These are phyloP conservation scores for Nymphalis c-album DNA, from an alignment of 2,888 invertebrate genomes.

Conservation along the genomic window DNA sequence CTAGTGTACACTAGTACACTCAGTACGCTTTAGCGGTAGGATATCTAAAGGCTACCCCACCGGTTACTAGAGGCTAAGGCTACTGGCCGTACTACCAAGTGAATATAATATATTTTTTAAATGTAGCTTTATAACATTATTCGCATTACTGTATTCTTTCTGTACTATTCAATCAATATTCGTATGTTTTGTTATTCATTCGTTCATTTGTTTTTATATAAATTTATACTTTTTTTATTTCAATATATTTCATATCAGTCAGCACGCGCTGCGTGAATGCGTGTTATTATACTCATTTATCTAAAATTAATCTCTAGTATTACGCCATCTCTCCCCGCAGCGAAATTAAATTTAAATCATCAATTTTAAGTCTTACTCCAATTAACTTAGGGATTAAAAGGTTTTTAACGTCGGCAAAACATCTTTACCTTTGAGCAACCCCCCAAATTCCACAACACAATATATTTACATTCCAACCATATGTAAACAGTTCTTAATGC, in stretches of 20 bases:
- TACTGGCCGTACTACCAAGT: too few relatives aligned
- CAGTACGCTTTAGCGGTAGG: too few relatives aligned
- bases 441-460: slow-evolving; percentile 37
- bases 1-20: too few relatives aligned
- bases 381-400: slow-evolving; percentile 39
- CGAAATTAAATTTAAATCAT: slow-evolving; percentile 20
- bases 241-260: slow-evolving; percentile 34
- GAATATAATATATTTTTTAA: too few relatives aligned
- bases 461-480: neutral
- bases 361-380: slow-evolving; percentile 41
- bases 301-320: slow-evolving; percentile 48
- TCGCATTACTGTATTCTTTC: too few relatives aligned
- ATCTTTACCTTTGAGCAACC: slow-evolving; percentile 42
- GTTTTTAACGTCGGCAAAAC: slow-evolving; percentile 35
- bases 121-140: too few relatives aligned
- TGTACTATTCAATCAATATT: too few relatives aligned
- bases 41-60: too few relatives aligned
- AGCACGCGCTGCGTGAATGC: slow-evolving; percentile 41
- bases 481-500: slow-evolving; percentile 18
- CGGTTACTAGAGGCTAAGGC: too few relatives aligned
- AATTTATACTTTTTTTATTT: slow-evolving; percentile 5
- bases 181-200: too few relatives aligned
- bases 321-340: slow-evolving; percentile 33
- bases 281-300: slow-evolving; percentile 45
- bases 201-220: neutral